A percentile compares a stretch with the other conserved stretches of the same genome.
Conservation (phyloP, 2,888 invertebrate species). For the Harpalus rufipes region DNA sequence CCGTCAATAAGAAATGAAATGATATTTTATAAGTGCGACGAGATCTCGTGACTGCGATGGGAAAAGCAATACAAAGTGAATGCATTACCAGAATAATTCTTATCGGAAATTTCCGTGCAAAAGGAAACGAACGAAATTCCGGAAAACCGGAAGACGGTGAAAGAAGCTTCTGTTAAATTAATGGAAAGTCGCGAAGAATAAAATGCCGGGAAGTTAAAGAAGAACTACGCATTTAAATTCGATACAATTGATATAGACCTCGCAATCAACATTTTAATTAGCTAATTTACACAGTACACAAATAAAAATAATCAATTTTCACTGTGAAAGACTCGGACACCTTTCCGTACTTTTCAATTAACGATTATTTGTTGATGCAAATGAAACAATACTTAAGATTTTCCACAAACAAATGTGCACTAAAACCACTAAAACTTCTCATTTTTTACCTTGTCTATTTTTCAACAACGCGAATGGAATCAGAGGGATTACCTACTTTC, state of each 20-base stretch:
- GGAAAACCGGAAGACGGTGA: conserved; percentile 52
- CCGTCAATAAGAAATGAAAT: conserved; percentile 46
- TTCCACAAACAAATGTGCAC: too few relatives aligned
- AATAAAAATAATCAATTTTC: not conserved
- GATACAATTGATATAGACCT: conserved; percentile 5
- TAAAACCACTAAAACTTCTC: too few relatives aligned
- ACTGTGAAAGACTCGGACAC: not conserved
- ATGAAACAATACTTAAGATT: too few relatives aligned
- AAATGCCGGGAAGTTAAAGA: conserved; percentile 18
- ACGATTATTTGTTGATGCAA: too few relatives aligned
- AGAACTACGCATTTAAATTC: conserved; percentile 29
- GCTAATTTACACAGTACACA: conserved; percentile 4
- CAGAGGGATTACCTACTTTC: too few relatives aligned
- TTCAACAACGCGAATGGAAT: too few relatives aligned
- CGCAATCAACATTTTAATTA: conserved; percentile 25
- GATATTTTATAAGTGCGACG: conserved; percentile 34
- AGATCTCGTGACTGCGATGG: not conserved
- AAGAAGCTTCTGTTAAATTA: conserved; percentile 53
- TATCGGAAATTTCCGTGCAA: conserved; percentile 57
- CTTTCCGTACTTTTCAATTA: too few relatives aligned
- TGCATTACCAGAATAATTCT: conserved; percentile 57
- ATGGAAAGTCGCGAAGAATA: conserved; percentile 47
- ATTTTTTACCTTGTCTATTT: too few relatives aligned
- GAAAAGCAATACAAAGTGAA: conserved; percentile 54
- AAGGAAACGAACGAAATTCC: conserved; percentile 43